Percentiles rank a stretch among this genome's conserved stretches.
phyloP scores from a whole-genome alignment of 2,797 vertebrate species.

The Neostethus bicornis region DNA sequence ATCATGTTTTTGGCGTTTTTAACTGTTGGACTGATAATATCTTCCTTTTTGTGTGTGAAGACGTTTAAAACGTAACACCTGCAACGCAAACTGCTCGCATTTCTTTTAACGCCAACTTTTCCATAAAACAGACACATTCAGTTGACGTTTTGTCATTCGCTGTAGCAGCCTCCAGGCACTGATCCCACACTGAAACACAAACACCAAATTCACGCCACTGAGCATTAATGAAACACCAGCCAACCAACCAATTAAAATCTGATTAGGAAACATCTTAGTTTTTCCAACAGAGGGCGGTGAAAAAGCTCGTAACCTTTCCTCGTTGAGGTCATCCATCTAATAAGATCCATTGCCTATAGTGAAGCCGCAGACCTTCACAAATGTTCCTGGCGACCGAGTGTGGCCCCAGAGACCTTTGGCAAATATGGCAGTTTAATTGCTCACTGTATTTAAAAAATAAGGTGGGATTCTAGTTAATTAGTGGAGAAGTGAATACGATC shows the following conservation, averaged over 20 bases:
- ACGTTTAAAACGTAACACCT: slow-evolving; percentile 3
- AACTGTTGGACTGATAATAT: slow-evolving; percentile 25
- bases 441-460: slow-evolving; percentile 86
- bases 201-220: slow-evolving; percentile 31
- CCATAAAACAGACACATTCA: neutral
- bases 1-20: slow-evolving; percentile 2
- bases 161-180: neutral
- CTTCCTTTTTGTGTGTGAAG: neutral
- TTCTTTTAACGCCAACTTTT: slow-evolving; percentile 10
- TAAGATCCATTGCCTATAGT: slow-evolving; percentile 89
- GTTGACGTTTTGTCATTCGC: neutral
- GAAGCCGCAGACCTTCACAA: slow-evolving; percentile 88
- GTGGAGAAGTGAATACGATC: slow-evolving; percentile 88
- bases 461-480: slow-evolving; percentile 97
- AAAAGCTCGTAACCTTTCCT: slow-evolving; percentile 76
- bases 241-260: slow-evolving; percentile 84
- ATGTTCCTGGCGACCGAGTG: slow-evolving; percentile 84
- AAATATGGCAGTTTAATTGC: slow-evolving; percentile 90
- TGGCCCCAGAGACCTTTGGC: slow-evolving; percentile 88
- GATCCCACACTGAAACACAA: slow-evolving; percentile 29
- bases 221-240: slow-evolving; percentile 56
- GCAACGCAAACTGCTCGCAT: slow-evolving; percentile 15
- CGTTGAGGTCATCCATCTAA: slow-evolving; percentile 81
- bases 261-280: slow-evolving; percentile 83
- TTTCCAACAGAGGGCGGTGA: slow-evolving; percentile 74